Evolutionary conservation across 2,113 vertebrate genomes (phyloP), one percentile per base, ranked within the genome.

Genomic region (Mastomys coucha): DNA sequence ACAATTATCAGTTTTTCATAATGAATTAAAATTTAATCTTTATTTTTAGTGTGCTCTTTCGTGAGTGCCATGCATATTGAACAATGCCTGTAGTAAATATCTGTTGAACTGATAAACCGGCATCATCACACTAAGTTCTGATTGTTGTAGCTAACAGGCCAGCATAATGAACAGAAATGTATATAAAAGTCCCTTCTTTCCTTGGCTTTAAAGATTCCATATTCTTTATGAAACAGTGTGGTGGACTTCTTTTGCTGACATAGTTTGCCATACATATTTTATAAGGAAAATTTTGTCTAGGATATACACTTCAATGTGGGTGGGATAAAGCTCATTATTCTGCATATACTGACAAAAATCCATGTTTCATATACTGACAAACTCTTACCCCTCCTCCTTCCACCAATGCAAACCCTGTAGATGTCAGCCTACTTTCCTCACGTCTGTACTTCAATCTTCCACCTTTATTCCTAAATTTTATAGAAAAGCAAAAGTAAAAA

Each of bases 361-460:
- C 0, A 45, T 45, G 45, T 45, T 45, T 45, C 0, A 77, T 88
- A 42, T 42, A 17, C 14, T 67, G 14, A 11, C 9, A 31, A 28
- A 72, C 8, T 75, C 88, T 33, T 13, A 72, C 1, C 7, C 0
- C 8, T 45, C 12, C 0, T 0, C 39, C 10, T 4, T 7, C 8
- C 12, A 28, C 24, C 1, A 72, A 14, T 4, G 14, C 14, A 81
- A 89, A 85, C 42, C 4, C 31, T 77, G 3, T 8, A 60, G 36
- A 31, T 42, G 31, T 58, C 75, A 86, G 13, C 5, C 33, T 76
- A 20, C 7, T 45, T 85, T 53, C 5, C 22, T 77, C 26, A 5
- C 1, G 56, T 65, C 36, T 72, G 0, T 39, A 33, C 7, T 12
- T 75, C 1, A 58, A 6, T 5, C 12, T 22, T 45, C 70, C 33